Evolutionary conservation across 2,797 vertebrate species (phyloP).

Genomic region (Crypturellus tataupa): DNA sequence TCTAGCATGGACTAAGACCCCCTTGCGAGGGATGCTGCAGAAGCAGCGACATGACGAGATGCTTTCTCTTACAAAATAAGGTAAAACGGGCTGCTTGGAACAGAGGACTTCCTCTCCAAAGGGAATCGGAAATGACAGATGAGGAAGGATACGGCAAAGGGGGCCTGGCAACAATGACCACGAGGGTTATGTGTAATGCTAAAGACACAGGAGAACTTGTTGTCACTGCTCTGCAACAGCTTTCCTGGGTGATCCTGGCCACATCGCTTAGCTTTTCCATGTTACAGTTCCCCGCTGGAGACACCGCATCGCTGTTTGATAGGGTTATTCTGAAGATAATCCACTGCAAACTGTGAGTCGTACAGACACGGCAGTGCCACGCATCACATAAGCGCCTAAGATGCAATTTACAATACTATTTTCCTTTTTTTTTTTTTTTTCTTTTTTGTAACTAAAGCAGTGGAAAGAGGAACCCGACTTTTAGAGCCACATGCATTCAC

Average conservation of each 20-base stretch:
- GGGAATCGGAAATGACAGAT: slow-evolving; percentile 34
- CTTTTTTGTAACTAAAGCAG: not conserved
- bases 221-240: not conserved
- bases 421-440: not conserved
- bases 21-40: slow-evolving; percentile 11
- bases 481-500: not conserved
- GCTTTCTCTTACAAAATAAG: slow-evolving; percentile 51
- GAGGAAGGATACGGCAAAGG: slow-evolving; percentile 14
- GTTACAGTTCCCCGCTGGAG: not conserved
- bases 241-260: not conserved
- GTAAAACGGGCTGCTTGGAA: slow-evolving; percentile 27
- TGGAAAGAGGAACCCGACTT: not conserved
- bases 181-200: not conserved
- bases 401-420: not conserved
- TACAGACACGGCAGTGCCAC: not conserved
- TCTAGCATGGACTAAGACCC: slow-evolving; percentile 32
- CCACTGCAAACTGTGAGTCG: not conserved
- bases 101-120: slow-evolving; percentile 46
- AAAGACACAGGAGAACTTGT: not conserved
- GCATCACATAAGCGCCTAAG: rapidly evolving
- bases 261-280: not conserved
- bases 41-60: slow-evolving; percentile 53
- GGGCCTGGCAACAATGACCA: not conserved
- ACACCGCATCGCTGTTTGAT: not conserved
- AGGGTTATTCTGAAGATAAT: not conserved